Conservation (phyloP, 2,888 invertebrate genomes). For the Pedicia rivosa region DNA sequence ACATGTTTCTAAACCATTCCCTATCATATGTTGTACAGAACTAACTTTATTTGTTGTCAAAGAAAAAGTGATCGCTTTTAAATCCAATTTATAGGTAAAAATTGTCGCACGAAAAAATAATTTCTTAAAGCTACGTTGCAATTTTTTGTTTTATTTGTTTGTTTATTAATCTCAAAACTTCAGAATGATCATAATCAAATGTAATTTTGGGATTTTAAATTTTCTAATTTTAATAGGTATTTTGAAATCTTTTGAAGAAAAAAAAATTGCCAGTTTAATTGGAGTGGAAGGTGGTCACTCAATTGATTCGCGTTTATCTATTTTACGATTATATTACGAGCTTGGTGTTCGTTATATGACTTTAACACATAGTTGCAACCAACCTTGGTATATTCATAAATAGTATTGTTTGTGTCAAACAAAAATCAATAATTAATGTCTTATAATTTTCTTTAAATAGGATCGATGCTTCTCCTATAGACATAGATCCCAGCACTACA, state of each 20-base stretch:
- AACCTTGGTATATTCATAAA: slow-evolving; percentile 33
- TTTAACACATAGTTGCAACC: slow-evolving; percentile 42
- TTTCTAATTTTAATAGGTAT: too few relatives aligned
- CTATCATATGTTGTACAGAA: too few relatives aligned
- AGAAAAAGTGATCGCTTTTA: too few relatives aligned
- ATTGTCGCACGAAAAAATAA: too few relatives aligned
- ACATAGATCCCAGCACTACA: background rate
- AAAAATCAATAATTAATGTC: background rate
- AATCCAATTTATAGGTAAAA: too few relatives aligned
- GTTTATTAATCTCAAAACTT: too few relatives aligned
- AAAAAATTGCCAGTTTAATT: slow-evolving; percentile 40
- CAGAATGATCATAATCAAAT: too few relatives aligned
- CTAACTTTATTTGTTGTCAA: too few relatives aligned
- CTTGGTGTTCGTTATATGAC: slow-evolving; percentile 44
- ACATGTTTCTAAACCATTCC: too few relatives aligned
- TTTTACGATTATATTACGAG: slow-evolving; percentile 38
- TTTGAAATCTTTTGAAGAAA: slow-evolving; percentile 28
- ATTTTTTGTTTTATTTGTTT: too few relatives aligned
- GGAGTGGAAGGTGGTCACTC: slow-evolving; percentile 45
- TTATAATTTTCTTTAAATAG: background rate
- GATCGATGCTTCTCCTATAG: slow-evolving; percentile 8
- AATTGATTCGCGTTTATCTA: slow-evolving; percentile 38
- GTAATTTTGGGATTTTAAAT: slow-evolving; percentile 3
- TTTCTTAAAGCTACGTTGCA: too few relatives aligned
- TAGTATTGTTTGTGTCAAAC: background rate